phyloP scores from a whole-genome alignment of 2,113 vertebrate species.

The Numenius arquata region DNA sequence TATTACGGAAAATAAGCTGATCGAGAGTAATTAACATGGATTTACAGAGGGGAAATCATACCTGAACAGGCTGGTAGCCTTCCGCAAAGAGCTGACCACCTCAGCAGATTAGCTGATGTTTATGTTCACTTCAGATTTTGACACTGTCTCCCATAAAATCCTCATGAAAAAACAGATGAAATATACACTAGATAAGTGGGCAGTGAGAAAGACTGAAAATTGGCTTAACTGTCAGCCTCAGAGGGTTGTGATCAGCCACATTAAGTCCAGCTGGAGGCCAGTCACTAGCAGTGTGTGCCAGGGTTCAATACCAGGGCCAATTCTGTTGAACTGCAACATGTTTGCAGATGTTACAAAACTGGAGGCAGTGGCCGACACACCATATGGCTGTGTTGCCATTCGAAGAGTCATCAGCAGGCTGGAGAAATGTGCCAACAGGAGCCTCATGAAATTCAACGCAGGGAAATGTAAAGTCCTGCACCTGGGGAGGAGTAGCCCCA shows the following conservation, averaged over 20 bases:
- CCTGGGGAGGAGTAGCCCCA: neutral
- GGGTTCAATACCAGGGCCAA: neutral
- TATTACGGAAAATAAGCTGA: neutral
- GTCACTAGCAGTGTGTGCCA: neutral
- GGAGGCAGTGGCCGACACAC: neutral
- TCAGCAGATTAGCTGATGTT: neutral
- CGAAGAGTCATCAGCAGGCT: neutral
- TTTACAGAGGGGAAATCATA: neutral
- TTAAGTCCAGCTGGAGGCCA: neutral
- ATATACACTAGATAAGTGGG: neutral
- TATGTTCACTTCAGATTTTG: neutral
- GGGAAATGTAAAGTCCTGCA: neutral
- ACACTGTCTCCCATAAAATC: neutral
- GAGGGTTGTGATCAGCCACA: accelerated
- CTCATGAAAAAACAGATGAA: neutral
- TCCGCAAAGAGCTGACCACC: neutral
- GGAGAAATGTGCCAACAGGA: neutral
- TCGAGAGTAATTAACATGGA: neutral
- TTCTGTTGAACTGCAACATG: neutral
- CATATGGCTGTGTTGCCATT: neutral
- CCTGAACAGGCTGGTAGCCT: neutral
- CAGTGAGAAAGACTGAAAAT: neutral
- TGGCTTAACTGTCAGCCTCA: neutral
- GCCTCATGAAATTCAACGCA: neutral
- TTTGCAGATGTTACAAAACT: neutral